A percentile compares a stretch with the other conserved stretches of the same genome.
Conservation (phyloP, 2,888 invertebrate species). For the Cosmia pyralina region DNA sequence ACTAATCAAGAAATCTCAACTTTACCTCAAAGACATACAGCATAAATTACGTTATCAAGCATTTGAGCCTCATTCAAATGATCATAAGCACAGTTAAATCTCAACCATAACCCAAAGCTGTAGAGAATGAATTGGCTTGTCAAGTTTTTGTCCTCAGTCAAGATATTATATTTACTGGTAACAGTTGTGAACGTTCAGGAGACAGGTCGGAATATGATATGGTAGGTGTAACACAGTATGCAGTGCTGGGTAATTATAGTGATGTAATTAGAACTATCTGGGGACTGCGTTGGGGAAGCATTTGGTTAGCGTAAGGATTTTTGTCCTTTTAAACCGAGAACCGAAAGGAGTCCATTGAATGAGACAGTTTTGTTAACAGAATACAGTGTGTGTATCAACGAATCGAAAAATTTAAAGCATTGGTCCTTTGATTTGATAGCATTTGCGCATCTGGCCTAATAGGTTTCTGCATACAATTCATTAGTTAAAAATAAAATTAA, state of each 20-base stretch:
- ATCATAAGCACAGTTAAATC: not conserved
- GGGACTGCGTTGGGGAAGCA: not conserved
- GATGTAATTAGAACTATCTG: conserved; percentile 18
- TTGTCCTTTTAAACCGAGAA: too few species aligned
- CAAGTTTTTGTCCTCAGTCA: conserved; percentile 27
- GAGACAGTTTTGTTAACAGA: too few species aligned
- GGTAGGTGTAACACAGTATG: conserved; percentile 30
- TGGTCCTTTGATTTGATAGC: too few species aligned
- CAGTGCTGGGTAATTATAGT: conserved; percentile 22
- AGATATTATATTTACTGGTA: conserved; percentile 48
- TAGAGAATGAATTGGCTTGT: not conserved
- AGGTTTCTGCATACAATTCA: too few species aligned
- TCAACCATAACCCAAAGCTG: conserved; percentile 5
- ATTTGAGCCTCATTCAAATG: not conserved
- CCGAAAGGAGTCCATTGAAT: too few species aligned
- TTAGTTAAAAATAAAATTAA: conserved; percentile 2
- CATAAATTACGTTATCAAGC: not conserved
- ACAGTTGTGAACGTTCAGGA: conserved; percentile 55
- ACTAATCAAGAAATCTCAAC: not conserved
- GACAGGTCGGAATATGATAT: conserved; percentile 64
- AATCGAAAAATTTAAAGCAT: too few species aligned
- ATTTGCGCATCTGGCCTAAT: too few species aligned
- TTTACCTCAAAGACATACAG: not conserved
- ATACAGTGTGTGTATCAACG: too few species aligned
- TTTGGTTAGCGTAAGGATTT: not conserved